These are phyloP conservation scores for Iselma pallidipennis DNA, from an alignment of 2,888 invertebrate genomes.

Conservation along the genomic window DNA sequence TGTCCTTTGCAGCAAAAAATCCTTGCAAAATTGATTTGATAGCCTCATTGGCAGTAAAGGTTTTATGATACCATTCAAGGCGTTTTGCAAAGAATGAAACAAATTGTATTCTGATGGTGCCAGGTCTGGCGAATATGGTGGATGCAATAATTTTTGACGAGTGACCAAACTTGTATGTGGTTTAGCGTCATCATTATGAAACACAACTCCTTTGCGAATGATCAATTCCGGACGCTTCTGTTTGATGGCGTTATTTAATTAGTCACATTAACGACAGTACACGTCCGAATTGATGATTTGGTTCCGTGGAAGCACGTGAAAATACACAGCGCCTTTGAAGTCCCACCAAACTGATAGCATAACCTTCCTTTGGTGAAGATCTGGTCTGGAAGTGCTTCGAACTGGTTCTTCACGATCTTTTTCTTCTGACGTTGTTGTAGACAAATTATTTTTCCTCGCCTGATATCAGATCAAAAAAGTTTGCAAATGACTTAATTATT, in stretches of 20 bases:
- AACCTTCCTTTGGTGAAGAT: too few relatives aligned
- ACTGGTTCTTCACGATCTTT: too few relatives aligned
- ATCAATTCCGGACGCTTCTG: neutral
- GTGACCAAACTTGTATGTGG: neutral
- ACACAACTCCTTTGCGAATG: neutral
- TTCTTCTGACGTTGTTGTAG: too few relatives aligned
- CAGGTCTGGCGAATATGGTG: constrained; percentile 1
- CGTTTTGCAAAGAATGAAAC: neutral
- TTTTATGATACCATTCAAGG: neutral
- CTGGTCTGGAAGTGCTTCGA: too few relatives aligned
- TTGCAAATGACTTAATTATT: neutral
- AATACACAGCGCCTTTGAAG: neutral
- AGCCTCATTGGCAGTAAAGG: neutral
- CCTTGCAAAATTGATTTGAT: too few relatives aligned
- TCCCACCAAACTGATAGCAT: neutral
- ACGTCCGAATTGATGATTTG: neutral
- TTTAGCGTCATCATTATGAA: neutral
- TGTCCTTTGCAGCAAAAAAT: constrained; percentile 9
- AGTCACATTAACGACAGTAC: neutral
- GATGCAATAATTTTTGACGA: neutral
- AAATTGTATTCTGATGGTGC: neutral
- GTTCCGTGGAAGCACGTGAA: neutral
- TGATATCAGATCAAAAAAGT: too few relatives aligned
- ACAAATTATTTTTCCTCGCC: too few relatives aligned
- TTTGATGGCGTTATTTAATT: neutral